Percentiles rank a stretch among this genome's conserved stretches.
Conservation (phyloP, 2,113 vertebrate genomes). For the Protobothrops mucrosquamatus region DNA sequence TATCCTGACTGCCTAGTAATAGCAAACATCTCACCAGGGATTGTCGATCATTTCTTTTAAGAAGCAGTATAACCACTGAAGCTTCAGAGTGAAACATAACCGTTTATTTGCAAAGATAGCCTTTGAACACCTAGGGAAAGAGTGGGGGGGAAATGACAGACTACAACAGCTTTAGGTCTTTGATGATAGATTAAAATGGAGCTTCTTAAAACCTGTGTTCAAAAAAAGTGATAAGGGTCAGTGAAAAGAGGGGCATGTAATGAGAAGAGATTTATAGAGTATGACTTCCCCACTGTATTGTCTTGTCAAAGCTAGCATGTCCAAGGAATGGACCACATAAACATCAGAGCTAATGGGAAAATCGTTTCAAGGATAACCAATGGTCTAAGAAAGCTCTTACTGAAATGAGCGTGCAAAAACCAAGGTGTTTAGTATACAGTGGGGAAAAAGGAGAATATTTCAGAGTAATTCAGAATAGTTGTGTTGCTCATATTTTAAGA, state of each 20-base stretch:
- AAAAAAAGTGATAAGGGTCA: slow-evolving; percentile 61
- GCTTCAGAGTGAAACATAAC: background rate
- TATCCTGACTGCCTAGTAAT: background rate
- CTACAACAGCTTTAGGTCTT: slow-evolving; percentile 48
- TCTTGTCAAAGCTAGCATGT: slow-evolving; percentile 29
- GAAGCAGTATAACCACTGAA: slow-evolving; percentile 21
- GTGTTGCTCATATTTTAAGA: background rate
- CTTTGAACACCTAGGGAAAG: slow-evolving; percentile 44
- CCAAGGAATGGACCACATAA: slow-evolving; percentile 50
- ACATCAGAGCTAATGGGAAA: slow-evolving; percentile 47
- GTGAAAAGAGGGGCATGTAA: slow-evolving; percentile 38
- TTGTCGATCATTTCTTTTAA: background rate
- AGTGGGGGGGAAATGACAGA: slow-evolving; percentile 33
- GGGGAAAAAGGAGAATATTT: background rate
- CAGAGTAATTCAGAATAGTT: background rate
- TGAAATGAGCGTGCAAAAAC: background rate
- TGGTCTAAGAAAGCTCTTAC: background rate
- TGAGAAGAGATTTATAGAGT: slow-evolving; percentile 48
- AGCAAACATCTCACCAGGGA: background rate
- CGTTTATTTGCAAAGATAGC: background rate
- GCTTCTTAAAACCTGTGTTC: slow-evolving; percentile 52
- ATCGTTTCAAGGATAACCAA: slow-evolving; percentile 34
- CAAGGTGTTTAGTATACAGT: background rate
- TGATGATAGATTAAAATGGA: slow-evolving; percentile 63
- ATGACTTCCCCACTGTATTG: slow-evolving; percentile 31